A percentile compares a stretch with the other conserved stretches of the same genome.
Evolutionary conservation across 2,888 invertebrate genomes (phyloP).

Genomic region (Coleophora deauratella): DNA sequence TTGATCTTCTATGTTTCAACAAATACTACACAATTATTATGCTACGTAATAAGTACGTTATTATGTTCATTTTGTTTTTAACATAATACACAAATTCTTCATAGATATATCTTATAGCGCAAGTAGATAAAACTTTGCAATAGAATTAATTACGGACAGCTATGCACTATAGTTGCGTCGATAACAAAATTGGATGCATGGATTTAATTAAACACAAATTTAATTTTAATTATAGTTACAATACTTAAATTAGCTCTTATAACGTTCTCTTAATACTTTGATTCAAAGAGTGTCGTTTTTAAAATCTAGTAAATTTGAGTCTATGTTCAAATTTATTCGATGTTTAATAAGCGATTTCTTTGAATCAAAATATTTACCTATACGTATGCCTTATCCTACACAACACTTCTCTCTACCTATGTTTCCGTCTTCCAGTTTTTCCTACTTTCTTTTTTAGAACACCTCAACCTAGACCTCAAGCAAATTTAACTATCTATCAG

Average conservation of each 20-base stretch:
- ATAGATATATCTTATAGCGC: slow-evolving; percentile 13
- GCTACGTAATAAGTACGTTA: slow-evolving; percentile 9
- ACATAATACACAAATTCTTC: slow-evolving; percentile 10
- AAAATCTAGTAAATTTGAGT: neutral
- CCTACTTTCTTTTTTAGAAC: slow-evolving; percentile 16
- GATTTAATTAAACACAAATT: slow-evolving; percentile 1
- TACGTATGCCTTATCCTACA: neutral
- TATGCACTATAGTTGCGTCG: slow-evolving; percentile 1
- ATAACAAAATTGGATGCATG: slow-evolving; percentile 17
- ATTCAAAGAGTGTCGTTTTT: too few relatives aligned
- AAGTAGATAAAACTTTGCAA: slow-evolving; percentile 8
- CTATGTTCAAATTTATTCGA: neutral
- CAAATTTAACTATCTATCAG: slow-evolving; percentile 66
- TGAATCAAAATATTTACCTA: neutral
- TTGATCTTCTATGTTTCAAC: slow-evolving; percentile 17
- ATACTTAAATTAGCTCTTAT: too few relatives aligned
- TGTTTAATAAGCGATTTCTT: neutral
- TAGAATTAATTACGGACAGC: slow-evolving; percentile 4
- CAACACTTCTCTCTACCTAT: slow-evolving; percentile 27
- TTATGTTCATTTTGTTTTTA: slow-evolving; percentile 12
- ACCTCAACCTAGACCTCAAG: slow-evolving; percentile 40
- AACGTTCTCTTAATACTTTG: too few relatives aligned
- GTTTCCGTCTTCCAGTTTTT: slow-evolving; percentile 36
- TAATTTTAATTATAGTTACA: too few relatives aligned
- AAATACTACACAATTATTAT: slow-evolving; percentile 10